Evolutionary conservation across 2,113 vertebrate species (phyloP).

Genomic region (Nothocercus nigrocapillus): DNA sequence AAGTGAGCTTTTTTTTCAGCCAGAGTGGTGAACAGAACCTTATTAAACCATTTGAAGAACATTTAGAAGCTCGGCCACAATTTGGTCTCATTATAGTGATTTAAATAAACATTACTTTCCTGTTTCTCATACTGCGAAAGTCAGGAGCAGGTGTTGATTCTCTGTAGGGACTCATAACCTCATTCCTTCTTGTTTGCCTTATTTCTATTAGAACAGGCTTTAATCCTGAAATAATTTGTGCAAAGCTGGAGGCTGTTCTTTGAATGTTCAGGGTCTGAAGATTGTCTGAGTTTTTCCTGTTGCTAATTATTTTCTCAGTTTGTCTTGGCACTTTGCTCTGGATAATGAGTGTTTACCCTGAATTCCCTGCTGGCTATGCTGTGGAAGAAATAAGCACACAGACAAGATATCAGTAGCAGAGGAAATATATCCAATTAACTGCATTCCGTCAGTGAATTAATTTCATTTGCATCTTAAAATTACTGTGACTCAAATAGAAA

Average conservation of each 20-base stretch:
- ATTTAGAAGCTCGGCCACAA: neutral
- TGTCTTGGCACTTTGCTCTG: constrained; percentile 15
- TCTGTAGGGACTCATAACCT: neutral
- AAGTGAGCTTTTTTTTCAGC: neutral
- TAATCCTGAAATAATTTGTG: constrained; percentile 12
- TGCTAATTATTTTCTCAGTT: constrained; percentile 42
- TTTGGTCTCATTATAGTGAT: neutral
- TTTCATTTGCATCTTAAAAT: constrained; percentile 1
- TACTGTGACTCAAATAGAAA: neutral
- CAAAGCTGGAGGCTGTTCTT: constrained; percentile 9
- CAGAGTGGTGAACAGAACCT: neutral
- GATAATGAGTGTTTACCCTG: constrained; percentile 5
- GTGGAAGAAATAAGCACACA: neutral
- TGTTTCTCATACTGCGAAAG: neutral
- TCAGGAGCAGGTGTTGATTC: constrained; percentile 22
- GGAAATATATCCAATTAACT: neutral
- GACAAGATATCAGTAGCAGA: neutral
- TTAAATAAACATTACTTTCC: constrained; percentile 20
- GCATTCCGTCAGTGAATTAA: neutral
- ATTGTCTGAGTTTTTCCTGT: neutral
- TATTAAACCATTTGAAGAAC: constrained; percentile 3
- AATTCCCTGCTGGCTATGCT: neutral
- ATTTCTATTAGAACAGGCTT: constrained; percentile 33
- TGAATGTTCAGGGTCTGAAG: neutral
- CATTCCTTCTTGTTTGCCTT: neutral